A percentile compares a stretch with the other conserved stretches of the same genome.
phyloP scores from a whole-genome alignment of 2,797 vertebrate genomes.

The Acestrorhynchus altus region DNA sequence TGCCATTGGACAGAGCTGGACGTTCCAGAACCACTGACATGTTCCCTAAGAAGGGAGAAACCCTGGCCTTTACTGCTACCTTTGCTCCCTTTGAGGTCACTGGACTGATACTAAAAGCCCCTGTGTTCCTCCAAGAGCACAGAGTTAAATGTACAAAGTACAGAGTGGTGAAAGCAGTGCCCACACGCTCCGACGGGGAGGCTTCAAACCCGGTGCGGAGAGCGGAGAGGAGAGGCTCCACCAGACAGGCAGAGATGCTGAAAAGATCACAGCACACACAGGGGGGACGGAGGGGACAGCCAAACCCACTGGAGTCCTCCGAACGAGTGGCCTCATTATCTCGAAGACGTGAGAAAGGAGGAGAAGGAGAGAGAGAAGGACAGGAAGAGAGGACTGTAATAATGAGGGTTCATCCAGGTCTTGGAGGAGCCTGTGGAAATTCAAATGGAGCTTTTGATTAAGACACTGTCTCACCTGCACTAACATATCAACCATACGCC shows the following conservation, averaged over 20 bases:
- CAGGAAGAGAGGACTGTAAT: not conserved
- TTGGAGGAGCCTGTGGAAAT: not conserved
- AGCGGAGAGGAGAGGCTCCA: not conserved
- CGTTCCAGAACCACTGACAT: too few relatives aligned
- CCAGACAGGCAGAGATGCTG: not conserved
- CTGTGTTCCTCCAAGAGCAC: too few relatives aligned
- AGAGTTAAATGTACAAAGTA: too few relatives aligned
- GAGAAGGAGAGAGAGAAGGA: not conserved
- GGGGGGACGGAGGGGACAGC: not conserved
- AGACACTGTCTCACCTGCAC: not conserved
- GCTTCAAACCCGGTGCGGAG: not conserved
- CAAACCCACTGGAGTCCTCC: not conserved
- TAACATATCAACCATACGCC: not conserved
- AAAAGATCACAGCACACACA: constrained; percentile 4
- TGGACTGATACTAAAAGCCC: too few relatives aligned
- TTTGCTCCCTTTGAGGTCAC: too few relatives aligned
- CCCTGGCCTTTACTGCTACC: too few relatives aligned
- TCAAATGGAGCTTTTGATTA: constrained; percentile 13
- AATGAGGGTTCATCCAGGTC: not conserved
- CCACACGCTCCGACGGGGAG: too few relatives aligned
- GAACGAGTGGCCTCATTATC: constrained; percentile 9
- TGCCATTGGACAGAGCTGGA: too few relatives aligned
- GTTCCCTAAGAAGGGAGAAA: too few relatives aligned
- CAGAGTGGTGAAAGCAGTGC: too few relatives aligned
- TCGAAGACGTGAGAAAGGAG: not conserved